Evolutionary conservation across 2,888 invertebrate species (phyloP).

Genomic region (Cerastis leucographa): DNA sequence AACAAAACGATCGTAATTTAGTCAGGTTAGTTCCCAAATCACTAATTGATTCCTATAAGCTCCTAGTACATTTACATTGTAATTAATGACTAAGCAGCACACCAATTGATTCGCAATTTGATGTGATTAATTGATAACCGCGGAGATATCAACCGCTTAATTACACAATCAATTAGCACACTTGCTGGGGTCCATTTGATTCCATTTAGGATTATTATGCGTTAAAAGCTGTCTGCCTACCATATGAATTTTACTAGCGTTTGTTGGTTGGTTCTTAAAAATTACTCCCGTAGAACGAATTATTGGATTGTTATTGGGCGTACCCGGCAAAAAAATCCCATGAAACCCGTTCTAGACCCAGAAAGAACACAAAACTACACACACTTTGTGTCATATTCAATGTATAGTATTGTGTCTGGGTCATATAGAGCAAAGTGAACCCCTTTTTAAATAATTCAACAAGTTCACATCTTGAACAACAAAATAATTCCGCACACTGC

Average conservation of each 20-base stretch:
- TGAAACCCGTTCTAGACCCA: too few relatives aligned
- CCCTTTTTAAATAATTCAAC: too few relatives aligned
- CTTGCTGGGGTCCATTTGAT: conserved; percentile 21
- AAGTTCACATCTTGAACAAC: conserved; percentile 10
- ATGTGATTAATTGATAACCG: conserved; percentile 52
- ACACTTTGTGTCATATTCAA: not conserved
- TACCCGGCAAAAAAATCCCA: not conserved
- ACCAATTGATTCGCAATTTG: conserved; percentile 52
- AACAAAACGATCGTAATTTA: not conserved
- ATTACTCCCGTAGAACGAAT: not conserved
- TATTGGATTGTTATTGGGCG: not conserved
- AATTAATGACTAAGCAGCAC: conserved; percentile 47
- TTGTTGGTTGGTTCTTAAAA: conserved; percentile 6
- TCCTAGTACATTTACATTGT: conserved; percentile 24
- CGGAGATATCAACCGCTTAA: conserved; percentile 35
- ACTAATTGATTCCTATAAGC: not conserved
- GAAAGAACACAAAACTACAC: not conserved
- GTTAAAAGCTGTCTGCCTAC: conserved; percentile 10
- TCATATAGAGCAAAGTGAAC: not conserved
- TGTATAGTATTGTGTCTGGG: not conserved
- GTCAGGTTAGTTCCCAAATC: not conserved
- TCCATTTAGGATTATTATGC: conserved; percentile 24
- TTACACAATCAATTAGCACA: conserved; percentile 42
- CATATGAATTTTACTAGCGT: conserved; percentile 4
- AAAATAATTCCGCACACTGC: conserved; percentile 9